phyloP scores from a whole-genome alignment of 2,888 invertebrate species.

The Brachylomia viminalis region DNA sequence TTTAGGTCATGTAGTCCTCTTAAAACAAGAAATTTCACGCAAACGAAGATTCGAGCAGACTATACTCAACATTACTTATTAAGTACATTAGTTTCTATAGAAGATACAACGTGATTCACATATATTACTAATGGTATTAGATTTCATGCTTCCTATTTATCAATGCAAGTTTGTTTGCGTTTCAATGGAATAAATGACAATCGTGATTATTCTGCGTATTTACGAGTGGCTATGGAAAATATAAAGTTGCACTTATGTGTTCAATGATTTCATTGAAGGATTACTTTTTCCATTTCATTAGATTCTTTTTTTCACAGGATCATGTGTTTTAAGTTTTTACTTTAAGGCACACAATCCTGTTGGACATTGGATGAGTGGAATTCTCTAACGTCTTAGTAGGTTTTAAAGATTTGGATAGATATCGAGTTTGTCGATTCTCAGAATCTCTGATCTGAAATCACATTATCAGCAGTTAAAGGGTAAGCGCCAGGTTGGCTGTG shows the following conservation, averaged over 20 bases:
- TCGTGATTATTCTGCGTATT: slow-evolving; percentile 1
- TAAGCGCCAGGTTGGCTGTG: too few relatives aligned
- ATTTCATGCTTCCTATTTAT: slow-evolving; percentile 9
- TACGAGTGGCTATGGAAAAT: neutral
- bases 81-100: neutral
- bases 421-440: neutral
- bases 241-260: neutral
- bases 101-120: slow-evolving; percentile 19
- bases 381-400: neutral
- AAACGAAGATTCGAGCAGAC: too few relatives aligned
- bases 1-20: too few relatives aligned
- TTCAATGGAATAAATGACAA: slow-evolving; percentile 26
- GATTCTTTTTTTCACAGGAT: neutral
- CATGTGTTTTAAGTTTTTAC: neutral
- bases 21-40: too few relatives aligned
- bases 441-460: neutral
- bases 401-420: neutral
- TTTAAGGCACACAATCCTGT: neutral
- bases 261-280: neutral
- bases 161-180: slow-evolving; percentile 4
- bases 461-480: neutral
- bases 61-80: neutral
- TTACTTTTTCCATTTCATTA: neutral
- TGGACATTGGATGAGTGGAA: neutral
- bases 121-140: neutral